Evolutionary conservation across 64 coral and sea anemone species (phyloP), one percentile per base, ranked within the genome.

Genomic region (Actinia equina): DNA sequence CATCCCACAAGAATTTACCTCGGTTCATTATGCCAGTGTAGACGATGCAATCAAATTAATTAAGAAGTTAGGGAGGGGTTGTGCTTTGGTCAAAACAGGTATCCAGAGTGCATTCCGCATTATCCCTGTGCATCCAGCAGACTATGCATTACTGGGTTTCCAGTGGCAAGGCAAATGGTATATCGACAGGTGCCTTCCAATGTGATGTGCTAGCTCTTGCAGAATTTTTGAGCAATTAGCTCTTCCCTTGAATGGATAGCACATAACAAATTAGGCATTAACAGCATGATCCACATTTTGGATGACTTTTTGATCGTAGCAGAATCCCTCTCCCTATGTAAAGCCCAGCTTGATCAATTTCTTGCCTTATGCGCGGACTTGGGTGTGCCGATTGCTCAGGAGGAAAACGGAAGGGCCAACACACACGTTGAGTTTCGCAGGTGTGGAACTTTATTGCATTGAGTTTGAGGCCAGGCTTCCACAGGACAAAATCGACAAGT

Each of bases 181-280:
- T 62, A 16, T 59, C 3, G 83, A 85, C 30, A 78, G 76, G 9
- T 88, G 87, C 43, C 26, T 88, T 1, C 87, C 76, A 12, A 78
- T 88, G 87, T 77, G 87, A 4, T 88, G 74, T 16, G 22, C 76
- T 7, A 79, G 67, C 65, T 88, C 87, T 2, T 81, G 87, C 53
- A 59, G 9, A 22, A 88, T 56, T 13, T 81, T 88, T 60, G 76
- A 88, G 23, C n/a, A 71, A 15, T 79, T 20, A 88, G 86, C 44
- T 56, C 76, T 15, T 43, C 43, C 43, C 41, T 89, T 27, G 70
- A 94, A 18, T 94, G 87, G 92, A 57, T 89, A 59, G 87, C 92
- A 18, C 52, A 55, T 13, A 82, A 10, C 4, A 59, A 94, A 11
- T 61, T 89, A 17, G 41, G n/a, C 4, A 89, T 86, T 82, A 23